phyloP scores from a whole-genome alignment of 2,888 invertebrate species.

The Entomobrya proxima region DNA sequence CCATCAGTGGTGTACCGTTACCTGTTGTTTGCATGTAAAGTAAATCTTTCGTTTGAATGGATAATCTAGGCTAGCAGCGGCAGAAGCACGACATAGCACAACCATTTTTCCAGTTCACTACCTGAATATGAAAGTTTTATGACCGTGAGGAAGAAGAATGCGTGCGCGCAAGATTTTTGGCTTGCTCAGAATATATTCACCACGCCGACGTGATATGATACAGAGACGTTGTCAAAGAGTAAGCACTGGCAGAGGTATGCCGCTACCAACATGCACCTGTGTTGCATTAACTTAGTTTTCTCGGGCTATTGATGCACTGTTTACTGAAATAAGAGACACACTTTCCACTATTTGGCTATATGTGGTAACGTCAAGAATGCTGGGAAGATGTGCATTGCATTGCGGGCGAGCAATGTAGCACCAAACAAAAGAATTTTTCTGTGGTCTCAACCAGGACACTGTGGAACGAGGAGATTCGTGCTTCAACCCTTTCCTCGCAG shows the following conservation, averaged over 20 bases:
- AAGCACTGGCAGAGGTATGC: slow-evolving; percentile 17
- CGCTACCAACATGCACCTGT: background rate
- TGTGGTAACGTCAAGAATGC: slow-evolving; percentile 50
- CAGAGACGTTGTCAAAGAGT: slow-evolving; percentile 5
- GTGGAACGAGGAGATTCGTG: slow-evolving; percentile 36
- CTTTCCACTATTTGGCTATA: slow-evolving; percentile 56
- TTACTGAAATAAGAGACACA: slow-evolving; percentile 52
- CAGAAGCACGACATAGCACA: background rate
- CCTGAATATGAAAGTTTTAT: slow-evolving; percentile 52
- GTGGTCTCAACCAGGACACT: slow-evolving; percentile 56
- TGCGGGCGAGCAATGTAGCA: slow-evolving; percentile 35
- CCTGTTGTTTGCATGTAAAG: background rate
- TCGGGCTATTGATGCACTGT: slow-evolving; percentile 38
- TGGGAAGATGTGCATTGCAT: slow-evolving; percentile 30
- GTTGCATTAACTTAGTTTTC: slow-evolving; percentile 26
- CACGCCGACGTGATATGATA: background rate
- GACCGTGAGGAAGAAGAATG: slow-evolving; percentile 4
- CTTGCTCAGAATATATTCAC: background rate
- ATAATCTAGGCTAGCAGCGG: slow-evolving; percentile 38
- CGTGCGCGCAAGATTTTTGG: background rate
- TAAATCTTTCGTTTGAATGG: background rate
- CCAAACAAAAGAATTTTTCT: slow-evolving; percentile 32
- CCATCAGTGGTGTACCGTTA: slow-evolving; percentile 43
- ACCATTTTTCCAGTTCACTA: slow-evolving; percentile 48
- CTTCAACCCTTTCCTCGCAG: slow-evolving; percentile 34